A percentile compares a stretch with the other conserved stretches of the same genome.
Conservation (phyloP, 2,888 invertebrate genomes). For the Rotaria sp. region DNA sequence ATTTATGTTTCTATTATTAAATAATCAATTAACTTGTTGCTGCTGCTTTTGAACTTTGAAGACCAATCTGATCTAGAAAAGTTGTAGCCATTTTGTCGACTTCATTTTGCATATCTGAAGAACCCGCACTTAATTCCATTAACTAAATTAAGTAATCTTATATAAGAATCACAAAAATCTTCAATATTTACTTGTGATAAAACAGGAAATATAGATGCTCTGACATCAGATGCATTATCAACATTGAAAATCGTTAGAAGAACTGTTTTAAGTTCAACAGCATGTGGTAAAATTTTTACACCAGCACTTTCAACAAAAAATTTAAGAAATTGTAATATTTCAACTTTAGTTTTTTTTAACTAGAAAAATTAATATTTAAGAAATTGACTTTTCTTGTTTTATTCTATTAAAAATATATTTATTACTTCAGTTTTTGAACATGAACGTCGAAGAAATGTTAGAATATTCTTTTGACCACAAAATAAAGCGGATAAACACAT, state of each 20-base stretch:
- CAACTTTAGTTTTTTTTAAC: conserved; percentile 47
- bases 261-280: conserved; percentile 48
- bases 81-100: background rate
- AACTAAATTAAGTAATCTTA: background rate
- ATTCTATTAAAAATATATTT: background rate
- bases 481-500: conserved; percentile 39
- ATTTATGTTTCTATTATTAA: background rate
- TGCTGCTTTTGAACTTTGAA: background rate
- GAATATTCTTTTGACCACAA: conserved; percentile 34
- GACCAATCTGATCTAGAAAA: conserved; percentile 5
- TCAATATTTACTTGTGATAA: conserved; percentile 28
- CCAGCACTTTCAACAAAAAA: conserved; percentile 47
- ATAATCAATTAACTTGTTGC: background rate
- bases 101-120: background rate
- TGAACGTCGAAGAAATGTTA: conserved; percentile 38
- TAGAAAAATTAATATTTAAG: conserved; percentile 42
- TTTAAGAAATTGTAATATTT: conserved; percentile 47
- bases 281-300: conserved; percentile 48
- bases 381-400: background rate
- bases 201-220: conserved; percentile 35
- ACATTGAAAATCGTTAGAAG: conserved; percentile 30
- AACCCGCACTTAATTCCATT: background rate
- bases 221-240: conserved; percentile 38
- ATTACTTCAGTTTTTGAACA: conserved; percentile 33
- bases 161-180: background rate